Conservation (phyloP, 2,113 vertebrate genomes). For the Nesospiza acunhae region DNA sequence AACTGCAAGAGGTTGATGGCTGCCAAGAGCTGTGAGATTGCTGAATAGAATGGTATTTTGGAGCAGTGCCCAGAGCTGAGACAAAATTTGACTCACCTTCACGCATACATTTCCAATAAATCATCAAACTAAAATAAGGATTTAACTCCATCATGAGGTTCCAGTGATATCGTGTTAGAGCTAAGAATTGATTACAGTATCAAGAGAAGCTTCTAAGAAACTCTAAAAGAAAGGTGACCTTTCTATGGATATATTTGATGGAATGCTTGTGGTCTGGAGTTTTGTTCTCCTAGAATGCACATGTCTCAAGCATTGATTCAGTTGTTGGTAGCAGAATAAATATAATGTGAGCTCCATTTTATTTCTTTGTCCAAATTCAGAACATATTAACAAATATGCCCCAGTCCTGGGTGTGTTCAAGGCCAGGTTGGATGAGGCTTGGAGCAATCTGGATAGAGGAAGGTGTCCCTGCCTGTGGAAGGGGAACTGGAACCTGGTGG, state of each 20-base stretch:
- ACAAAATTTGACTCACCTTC: conserved; percentile 64
- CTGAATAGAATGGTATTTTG: conserved; percentile 55
- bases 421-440: not conserved
- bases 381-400: not conserved
- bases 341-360: not conserved
- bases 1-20: conserved; percentile 13
- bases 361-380: not conserved
- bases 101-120: conserved; percentile 45
- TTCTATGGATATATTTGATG: not conserved
- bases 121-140: conserved; percentile 32
- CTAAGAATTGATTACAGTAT: not conserved
- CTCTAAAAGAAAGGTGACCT: not conserved
- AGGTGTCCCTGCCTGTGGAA: not conserved
- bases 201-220: not conserved
- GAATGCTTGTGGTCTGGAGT: not conserved
- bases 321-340: not conserved
- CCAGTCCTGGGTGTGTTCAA: not conserved
- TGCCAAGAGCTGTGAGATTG: conserved; percentile 50
- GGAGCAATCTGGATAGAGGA: not conserved
- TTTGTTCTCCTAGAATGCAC: not conserved
- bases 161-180: not conserved
- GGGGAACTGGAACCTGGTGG: not conserved
- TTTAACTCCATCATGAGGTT: conserved; percentile 28
- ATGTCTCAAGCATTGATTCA: not conserved
- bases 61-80: conserved; percentile 38